Conservation (phyloP, 64 coral and sea anemone genomes). For the Montipora sp. region DNA sequence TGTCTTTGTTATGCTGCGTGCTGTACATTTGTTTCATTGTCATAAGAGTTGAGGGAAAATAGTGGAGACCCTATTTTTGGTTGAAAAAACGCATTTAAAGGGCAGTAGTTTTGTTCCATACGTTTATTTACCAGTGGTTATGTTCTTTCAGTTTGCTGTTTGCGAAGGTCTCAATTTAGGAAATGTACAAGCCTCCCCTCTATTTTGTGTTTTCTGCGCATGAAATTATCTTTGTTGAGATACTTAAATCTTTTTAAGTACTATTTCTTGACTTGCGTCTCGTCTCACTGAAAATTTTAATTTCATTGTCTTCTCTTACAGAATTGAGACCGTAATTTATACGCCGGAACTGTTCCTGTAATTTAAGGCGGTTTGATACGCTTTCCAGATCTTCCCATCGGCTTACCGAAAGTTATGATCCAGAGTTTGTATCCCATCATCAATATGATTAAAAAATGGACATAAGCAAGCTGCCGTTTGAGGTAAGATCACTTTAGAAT, state of each 20-base stretch:
- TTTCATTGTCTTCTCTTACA: constrained; percentile 13
- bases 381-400: not conserved
- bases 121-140: constrained; percentile 12
- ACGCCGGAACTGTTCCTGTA: constrained; percentile 20
- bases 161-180: not conserved
- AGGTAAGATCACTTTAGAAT: constrained; percentile 19
- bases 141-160: constrained; percentile 8
- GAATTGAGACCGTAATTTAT: constrained; percentile 35
- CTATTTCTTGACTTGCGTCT: not conserved
- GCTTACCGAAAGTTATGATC: constrained; percentile 22
- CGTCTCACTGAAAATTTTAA: not conserved
- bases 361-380: constrained; percentile 15
- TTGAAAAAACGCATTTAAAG: not conserved
- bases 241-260: not conserved
- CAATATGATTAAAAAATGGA: constrained; percentile 43
- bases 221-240: too few species aligned
- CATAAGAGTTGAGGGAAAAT: not conserved
- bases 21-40: not conserved
- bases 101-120: not conserved
- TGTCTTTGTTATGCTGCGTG: not conserved
- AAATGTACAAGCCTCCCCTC: not conserved
- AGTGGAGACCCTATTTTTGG: not conserved
- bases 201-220: not conserved
- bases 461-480: constrained; percentile 21
- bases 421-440: not conserved